phyloP scores from a whole-genome alignment of 1,140 invertebrate genomes.

The Euura lappo region DNA sequence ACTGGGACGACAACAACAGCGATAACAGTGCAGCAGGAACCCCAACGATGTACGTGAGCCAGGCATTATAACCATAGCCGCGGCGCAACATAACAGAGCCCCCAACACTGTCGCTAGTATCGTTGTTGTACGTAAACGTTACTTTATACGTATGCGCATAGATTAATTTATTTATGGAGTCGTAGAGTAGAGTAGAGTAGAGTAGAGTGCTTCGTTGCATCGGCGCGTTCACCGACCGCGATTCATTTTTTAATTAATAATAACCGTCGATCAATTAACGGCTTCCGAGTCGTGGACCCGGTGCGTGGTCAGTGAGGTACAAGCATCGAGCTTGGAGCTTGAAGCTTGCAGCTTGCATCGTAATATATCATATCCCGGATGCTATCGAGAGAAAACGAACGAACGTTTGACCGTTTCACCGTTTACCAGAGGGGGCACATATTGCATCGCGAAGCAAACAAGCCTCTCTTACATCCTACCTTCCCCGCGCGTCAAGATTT shows the following conservation, averaged over 20 bases:
- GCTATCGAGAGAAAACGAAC: too few species aligned
- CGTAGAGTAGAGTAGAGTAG: background rate
- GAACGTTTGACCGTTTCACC: too few species aligned
- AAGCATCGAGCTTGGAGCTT: background rate
- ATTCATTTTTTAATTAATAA: background rate
- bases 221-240: background rate
- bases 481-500: too few species aligned
- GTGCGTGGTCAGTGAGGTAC: background rate
- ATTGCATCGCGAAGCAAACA: too few species aligned
- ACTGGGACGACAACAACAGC: slow-evolving; percentile 50
- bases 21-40: slow-evolving; percentile 37
- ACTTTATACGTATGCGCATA: background rate
- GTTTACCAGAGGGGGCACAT: too few species aligned
- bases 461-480: too few species aligned
- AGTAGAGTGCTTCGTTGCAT: background rate
- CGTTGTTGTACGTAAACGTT: background rate
- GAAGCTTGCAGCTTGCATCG: too few species aligned
- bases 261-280: background rate
- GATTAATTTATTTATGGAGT: background rate
- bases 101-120: too few species aligned
- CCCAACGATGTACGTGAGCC: too few species aligned
- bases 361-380: too few species aligned
- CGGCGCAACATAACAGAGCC: background rate
- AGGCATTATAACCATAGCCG: background rate
- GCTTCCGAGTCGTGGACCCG: background rate